These are phyloP conservation scores for Smutsia temminckii DNA, from an alignment of 2,797 vertebrate species.

Conservation along the genomic window DNA sequence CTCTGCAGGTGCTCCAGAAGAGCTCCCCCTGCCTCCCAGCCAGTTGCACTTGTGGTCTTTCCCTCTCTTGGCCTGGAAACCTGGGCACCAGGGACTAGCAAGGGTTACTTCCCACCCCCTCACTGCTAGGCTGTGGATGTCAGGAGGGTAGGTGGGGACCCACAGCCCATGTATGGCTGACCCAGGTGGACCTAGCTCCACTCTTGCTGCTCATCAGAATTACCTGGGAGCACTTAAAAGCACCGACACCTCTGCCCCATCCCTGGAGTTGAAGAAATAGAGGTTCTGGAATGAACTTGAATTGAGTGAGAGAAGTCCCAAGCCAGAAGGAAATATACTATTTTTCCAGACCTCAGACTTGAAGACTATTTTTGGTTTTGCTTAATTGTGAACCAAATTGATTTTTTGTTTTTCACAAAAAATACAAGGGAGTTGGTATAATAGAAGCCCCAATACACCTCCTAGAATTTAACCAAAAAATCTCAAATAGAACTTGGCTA, in stretches of 20 bases:
- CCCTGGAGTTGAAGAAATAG: neutral
- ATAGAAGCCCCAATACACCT: neutral
- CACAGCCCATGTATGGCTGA: neutral
- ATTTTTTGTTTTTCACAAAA: neutral
- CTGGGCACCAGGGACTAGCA: neutral
- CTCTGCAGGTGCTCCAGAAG: accelerated
- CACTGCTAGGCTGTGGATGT: neutral
- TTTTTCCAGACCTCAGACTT: neutral
- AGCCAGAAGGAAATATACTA: neutral
- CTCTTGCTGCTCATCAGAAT: neutral
- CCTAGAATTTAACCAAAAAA: slow-evolving; percentile 42
- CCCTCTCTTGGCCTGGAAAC: neutral
- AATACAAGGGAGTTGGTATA: neutral
- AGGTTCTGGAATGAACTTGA: neutral
- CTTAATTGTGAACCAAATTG: neutral
- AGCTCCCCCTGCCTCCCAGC: accelerated
- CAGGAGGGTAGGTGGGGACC: neutral
- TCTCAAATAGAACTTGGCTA: neutral
- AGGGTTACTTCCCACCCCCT: too few species aligned
- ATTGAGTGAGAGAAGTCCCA: neutral
- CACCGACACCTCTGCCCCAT: neutral
- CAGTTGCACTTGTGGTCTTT: neutral
- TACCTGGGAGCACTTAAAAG: neutral
- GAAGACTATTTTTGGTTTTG: neutral
- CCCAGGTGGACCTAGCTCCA: neutral